Percentiles rank a stretch among this genome's conserved stretches.
Evolutionary conservation across 1,140 invertebrate species (phyloP).

Genomic region (Drosophila malerkotliana): DNA sequence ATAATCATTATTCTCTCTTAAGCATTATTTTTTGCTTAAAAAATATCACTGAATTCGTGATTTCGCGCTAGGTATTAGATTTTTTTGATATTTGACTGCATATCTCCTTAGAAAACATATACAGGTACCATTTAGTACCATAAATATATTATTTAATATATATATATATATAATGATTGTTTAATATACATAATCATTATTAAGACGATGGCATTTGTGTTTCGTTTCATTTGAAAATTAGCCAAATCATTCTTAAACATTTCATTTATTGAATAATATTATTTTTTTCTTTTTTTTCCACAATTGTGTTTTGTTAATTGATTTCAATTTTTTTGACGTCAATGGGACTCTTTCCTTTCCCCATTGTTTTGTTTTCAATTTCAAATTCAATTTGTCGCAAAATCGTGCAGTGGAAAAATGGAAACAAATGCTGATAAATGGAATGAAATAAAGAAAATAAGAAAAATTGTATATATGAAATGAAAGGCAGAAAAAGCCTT

Average conservation of each 20-base stretch:
- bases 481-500: slow-evolving; percentile 1
- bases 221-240: background rate
- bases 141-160: too few relatives aligned
- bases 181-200: background rate
- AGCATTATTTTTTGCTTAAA: too few relatives aligned
- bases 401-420: slow-evolving; percentile 28
- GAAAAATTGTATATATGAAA: background rate
- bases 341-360: background rate
- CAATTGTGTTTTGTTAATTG: slow-evolving; percentile 36
- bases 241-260: background rate
- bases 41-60: too few relatives aligned
- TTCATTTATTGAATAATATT: background rate
- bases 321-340: slow-evolving; percentile 18
- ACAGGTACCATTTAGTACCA: too few relatives aligned
- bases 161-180: too few relatives aligned
- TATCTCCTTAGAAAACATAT: too few relatives aligned
- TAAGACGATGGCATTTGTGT: background rate
- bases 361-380: slow-evolving; percentile 46
- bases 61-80: too few relatives aligned
- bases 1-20: too few relatives aligned
- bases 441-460: background rate
- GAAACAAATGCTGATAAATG: slow-evolving; percentile 24
- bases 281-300: background rate
- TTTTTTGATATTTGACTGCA: too few relatives aligned
- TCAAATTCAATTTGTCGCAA: slow-evolving; percentile 68